These are phyloP conservation scores for Pristionchus exspectatus DNA, from an alignment of 2,888 invertebrate genomes.

Conservation along the genomic window DNA sequence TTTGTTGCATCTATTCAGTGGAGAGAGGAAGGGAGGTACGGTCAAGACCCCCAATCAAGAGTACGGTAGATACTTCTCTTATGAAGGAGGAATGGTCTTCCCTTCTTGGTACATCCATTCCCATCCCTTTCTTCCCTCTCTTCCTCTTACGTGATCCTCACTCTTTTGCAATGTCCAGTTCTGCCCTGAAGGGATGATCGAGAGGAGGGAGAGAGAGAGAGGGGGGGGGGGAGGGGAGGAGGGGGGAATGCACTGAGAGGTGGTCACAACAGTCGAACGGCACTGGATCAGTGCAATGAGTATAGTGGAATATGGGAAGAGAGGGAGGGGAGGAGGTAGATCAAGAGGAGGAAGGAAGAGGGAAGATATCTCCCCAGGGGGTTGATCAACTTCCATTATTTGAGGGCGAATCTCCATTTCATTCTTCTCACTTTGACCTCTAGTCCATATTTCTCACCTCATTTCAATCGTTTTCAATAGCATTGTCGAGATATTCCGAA, in stretches of 20 bases:
- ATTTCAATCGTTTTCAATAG: background rate
- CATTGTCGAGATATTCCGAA: too few relatives aligned
- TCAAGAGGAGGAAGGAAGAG: background rate
- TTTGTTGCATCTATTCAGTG: background rate
- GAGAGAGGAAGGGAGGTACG: background rate
- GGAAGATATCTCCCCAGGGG: background rate
- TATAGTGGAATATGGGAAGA: background rate
- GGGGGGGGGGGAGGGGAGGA: too few relatives aligned
- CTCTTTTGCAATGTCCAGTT: conserved; percentile 39
- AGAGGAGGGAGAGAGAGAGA: too few relatives aligned
- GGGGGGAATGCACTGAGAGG: too few relatives aligned
- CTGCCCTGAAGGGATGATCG: background rate
- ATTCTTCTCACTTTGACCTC: background rate
- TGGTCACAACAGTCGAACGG: conserved; percentile 23
- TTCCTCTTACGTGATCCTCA: background rate
- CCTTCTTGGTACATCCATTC: background rate
- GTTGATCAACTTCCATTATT: background rate
- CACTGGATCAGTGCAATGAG: background rate
- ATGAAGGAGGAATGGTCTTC: too few relatives aligned
- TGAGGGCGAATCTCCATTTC: background rate
- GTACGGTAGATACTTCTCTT: background rate
- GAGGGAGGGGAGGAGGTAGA: background rate
- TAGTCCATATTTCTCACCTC: background rate
- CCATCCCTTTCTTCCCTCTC: background rate
- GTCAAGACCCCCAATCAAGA: background rate